Conservation (phyloP, 2,113 vertebrate species). For the Perca schrenkii region DNA sequence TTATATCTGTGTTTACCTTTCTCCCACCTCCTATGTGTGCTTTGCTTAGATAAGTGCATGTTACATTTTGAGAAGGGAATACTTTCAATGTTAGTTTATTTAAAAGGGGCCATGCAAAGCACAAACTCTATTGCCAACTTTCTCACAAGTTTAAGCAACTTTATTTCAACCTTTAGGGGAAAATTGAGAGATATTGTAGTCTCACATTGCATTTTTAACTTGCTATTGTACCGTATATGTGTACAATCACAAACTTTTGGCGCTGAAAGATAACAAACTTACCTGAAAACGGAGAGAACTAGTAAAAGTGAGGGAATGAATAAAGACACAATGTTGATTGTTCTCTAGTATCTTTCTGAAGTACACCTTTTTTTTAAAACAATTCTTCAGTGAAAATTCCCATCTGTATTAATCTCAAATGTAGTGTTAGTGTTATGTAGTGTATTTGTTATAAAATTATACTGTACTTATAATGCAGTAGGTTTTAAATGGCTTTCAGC, state of each 20-base stretch:
- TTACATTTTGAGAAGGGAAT: background rate
- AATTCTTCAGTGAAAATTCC: background rate
- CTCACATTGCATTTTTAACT: background rate
- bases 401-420: background rate
- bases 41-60: background rate
- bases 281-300: background rate
- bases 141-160: no score
- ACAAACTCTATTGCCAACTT: no score
- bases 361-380: background rate
- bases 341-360: background rate
- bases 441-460: background rate
- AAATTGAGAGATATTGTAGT: no score
- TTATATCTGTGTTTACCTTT: slow-evolving; percentile 35
- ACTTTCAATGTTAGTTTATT: no score
- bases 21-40: background rate
- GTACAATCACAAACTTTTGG: background rate
- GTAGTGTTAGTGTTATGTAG: no score
- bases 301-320: background rate
- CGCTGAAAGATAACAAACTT: no score
- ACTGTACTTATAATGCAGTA: background rate
- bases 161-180: no score
- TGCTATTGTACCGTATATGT: background rate
- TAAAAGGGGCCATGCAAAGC: no score
- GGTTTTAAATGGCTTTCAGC: background rate
- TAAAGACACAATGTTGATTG: background rate